Evolutionary conservation across 1,140 invertebrate species (phyloP).

Genomic region (Mamestra configurata): DNA sequence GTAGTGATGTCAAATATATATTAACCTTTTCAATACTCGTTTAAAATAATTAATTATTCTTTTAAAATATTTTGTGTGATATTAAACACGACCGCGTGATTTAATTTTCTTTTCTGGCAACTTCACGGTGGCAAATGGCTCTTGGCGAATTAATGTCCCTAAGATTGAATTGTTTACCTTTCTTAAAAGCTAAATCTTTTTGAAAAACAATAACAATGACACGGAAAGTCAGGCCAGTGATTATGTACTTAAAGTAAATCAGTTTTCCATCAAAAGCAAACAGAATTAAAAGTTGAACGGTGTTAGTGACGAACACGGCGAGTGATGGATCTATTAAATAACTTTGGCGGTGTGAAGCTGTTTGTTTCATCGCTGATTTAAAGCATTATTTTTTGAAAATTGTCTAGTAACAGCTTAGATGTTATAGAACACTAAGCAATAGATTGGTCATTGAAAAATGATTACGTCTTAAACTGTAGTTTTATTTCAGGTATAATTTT

Average conservation of each 20-base stretch:
- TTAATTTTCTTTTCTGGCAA: no score
- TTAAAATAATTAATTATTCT: no score
- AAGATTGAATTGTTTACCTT: not conserved
- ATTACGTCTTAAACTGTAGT: no score
- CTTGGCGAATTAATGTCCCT: not conserved
- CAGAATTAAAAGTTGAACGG: slow-evolving; percentile 20
- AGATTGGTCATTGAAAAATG: no score
- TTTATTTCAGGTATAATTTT: no score
- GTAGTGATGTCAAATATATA: no score
- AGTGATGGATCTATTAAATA: slow-evolving; percentile 23
- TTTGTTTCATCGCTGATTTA: not conserved
- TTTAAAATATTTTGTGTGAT: no score
- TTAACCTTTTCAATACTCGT: no score
- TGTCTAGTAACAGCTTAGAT: no score
- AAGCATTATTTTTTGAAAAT: no score
- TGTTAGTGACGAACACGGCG: not conserved
- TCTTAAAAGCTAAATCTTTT: not conserved
- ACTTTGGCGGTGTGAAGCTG: not conserved
- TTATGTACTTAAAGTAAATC: slow-evolving; percentile 2
- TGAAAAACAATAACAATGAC: slow-evolving; percentile 9
- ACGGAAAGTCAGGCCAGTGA: not conserved
- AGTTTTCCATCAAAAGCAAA: not conserved
- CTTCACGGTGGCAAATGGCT: not conserved
- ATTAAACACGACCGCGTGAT: no score
- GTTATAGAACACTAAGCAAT: no score